Evolutionary conservation across 2,797 vertebrate genomes (phyloP), one percentile per base, ranked within the genome.

Genomic region (Karalla daura): DNA sequence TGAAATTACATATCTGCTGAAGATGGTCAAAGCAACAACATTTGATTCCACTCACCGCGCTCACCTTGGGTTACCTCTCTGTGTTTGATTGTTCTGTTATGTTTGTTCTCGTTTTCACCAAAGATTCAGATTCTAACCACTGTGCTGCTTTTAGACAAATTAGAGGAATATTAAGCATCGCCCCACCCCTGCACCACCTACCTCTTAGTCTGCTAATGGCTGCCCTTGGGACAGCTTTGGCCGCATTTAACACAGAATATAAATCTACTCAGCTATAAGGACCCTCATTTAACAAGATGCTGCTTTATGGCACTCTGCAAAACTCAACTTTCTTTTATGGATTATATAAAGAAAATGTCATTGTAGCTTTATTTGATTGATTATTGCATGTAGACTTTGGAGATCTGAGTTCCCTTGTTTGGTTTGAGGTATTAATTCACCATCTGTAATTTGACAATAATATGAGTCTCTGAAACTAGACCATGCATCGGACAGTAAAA

Each of bases 1-100:
- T 90, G 58, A 79, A 83, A 88, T 87, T 84, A 74, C 83, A 83
- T 84, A 72, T 70, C 52, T 32, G 62, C 56, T 30, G 50, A 72
- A 66, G 55, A 68, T 70, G 41, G 27, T 69, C 50, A 63, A 59
- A 80, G 80, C 78, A 81, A 58, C 63, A 77, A 55, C 52, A 71
- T 78, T 78, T 65, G 64, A 82, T 36, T 73, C 49, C 64, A 68
- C 64, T 74, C 74, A 70, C 2, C 63, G 52, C 68, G 15, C 30
- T 83, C 77, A 83, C 76, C 69, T 80, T 86, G 80, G 47, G 1
- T 69, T 69, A 65, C 43, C 41, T 63, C 13, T 56, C 21, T 51
- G 20, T 40, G 15, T 32, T 4, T 43, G 7, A 13, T 7, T 44
- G 32, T 62, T 30, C 28, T 6, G 28, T 41, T 51, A 17, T 53